Evolutionary conservation across 2,113 vertebrate genomes (phyloP).

Genomic region (Prolemur simus): DNA sequence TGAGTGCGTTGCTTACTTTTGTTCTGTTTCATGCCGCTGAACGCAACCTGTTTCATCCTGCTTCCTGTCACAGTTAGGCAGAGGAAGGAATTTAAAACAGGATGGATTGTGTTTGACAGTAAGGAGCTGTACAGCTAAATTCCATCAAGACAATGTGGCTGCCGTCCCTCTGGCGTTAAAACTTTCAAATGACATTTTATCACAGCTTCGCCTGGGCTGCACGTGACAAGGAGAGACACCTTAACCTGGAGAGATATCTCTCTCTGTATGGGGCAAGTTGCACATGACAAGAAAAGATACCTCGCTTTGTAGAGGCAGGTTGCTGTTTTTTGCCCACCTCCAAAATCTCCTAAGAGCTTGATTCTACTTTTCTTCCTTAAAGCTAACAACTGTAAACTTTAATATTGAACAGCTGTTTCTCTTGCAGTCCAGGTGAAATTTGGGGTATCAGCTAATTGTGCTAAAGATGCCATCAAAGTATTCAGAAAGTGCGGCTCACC

Average conservation of each 20-base stretch:
- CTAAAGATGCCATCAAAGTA: neutral
- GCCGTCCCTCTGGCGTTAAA: neutral
- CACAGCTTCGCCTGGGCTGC: neutral
- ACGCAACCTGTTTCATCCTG: neutral
- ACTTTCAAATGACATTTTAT: neutral
- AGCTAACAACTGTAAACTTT: conserved; percentile 54
- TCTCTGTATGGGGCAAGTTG: too few relatives aligned
- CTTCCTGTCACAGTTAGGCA: neutral
- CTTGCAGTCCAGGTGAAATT: neutral
- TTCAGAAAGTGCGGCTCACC: neutral
- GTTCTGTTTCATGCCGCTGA: neutral
- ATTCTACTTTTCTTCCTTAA: neutral
- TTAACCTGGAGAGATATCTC: neutral
- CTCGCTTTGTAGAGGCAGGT: neutral
- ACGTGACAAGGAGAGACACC: neutral
- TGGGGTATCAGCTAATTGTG: neutral
- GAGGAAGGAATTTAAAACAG: neutral
- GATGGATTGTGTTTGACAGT: neutral
- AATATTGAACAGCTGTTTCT: neutral
- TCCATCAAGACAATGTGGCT: neutral
- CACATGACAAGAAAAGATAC: too few relatives aligned
- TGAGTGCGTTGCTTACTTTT: neutral
- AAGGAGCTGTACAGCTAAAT: neutral
- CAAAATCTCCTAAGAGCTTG: neutral
- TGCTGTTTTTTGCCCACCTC: neutral